These are phyloP conservation scores for Monopterus albus DNA, from an alignment of 2,113 vertebrate genomes.

Conservation along the genomic window DNA sequence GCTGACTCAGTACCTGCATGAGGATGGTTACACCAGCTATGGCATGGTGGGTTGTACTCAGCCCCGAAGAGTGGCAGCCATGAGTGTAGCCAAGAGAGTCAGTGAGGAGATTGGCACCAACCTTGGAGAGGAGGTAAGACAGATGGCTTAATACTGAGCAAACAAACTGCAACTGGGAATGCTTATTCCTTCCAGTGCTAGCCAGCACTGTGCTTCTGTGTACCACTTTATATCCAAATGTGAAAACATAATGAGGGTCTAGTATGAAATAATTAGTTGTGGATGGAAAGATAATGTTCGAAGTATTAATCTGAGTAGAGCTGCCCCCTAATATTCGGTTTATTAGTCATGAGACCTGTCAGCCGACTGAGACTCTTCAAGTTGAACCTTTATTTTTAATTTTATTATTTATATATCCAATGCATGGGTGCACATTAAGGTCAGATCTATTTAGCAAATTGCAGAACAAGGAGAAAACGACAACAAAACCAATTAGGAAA, in stretches of 20 bases:
- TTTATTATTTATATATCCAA: too few species aligned
- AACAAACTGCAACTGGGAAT: neutral
- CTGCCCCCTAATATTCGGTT: too few species aligned
- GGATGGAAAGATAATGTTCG: neutral
- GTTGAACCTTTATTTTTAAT: too few species aligned
- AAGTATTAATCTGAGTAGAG: neutral
- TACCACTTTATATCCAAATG: neutral
- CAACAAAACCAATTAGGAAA: too few species aligned
- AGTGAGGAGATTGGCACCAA: constrained; percentile 94
- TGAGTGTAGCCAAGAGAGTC: constrained; percentile 98
- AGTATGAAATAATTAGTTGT: neutral
- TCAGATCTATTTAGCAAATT: too few species aligned
- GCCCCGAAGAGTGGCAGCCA: constrained; percentile 95
- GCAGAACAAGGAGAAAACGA: too few species aligned
- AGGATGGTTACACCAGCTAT: constrained; percentile 96
- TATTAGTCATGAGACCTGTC: too few species aligned
- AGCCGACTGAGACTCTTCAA: too few species aligned
- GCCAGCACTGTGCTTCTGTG: neutral
- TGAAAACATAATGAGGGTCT: neutral
- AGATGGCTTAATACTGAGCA: neutral
- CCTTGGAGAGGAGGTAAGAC: constrained; percentile 94
- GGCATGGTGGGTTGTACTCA: constrained; percentile 99
- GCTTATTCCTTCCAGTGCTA: neutral
- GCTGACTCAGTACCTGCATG: constrained; percentile 96
- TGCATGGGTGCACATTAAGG: too few species aligned